A percentile compares a stretch with the other conserved stretches of the same genome.
phyloP scores from a whole-genome alignment of 2,113 vertebrate genomes.

The Plectropomus leopardus region DNA sequence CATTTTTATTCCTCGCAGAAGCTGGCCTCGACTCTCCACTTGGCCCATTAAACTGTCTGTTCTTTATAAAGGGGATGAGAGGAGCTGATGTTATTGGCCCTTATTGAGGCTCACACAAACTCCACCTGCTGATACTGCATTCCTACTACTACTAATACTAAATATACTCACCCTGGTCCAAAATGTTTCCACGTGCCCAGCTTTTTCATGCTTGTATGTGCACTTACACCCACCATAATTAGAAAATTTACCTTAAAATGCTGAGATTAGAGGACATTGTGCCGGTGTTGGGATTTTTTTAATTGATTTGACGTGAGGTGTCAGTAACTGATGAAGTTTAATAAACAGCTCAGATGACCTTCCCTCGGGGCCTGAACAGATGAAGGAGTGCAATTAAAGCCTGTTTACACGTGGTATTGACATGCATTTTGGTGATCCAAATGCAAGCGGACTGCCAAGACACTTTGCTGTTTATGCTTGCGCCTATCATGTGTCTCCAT shows the following conservation, averaged over 20 bases:
- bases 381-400: too few species aligned
- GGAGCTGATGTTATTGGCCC: conserved; percentile 47
- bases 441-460: too few species aligned
- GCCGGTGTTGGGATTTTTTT: neutral
- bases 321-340: conserved; percentile 33
- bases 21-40: conserved; percentile 13
- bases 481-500: too few species aligned
- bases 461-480: too few species aligned
- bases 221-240: neutral
- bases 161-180: conserved; percentile 8
- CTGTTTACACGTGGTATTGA: too few species aligned
- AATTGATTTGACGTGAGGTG: conserved; percentile 21
- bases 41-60: conserved; percentile 40
- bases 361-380: too few species aligned
- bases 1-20: conserved; percentile 19
- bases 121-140: conserved; percentile 34
- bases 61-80: conserved; percentile 22
- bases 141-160: conserved; percentile 18
- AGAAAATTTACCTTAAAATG: conserved; percentile 5
- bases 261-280: conserved; percentile 3
- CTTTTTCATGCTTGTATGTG: neutral
- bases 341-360: too few species aligned
- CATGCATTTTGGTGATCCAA: too few species aligned
- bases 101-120: conserved; percentile 23
- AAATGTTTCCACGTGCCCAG: neutral